These are phyloP conservation scores for Parelbella ahira DNA, from an alignment of 2,888 invertebrate genomes.

Conservation along the genomic window DNA sequence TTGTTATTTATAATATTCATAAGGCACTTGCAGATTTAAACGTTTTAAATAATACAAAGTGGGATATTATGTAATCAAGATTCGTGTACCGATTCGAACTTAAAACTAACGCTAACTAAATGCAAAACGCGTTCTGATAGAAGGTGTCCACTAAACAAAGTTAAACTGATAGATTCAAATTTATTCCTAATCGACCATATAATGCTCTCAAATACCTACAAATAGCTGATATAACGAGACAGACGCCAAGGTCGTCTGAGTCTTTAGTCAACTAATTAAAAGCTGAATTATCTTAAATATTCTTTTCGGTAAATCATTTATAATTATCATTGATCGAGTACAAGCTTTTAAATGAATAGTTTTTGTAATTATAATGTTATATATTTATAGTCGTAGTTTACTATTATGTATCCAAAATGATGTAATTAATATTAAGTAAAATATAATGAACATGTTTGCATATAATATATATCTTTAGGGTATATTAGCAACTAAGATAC, in stretches of 20 bases:
- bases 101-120: slow-evolving; percentile 6
- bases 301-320: slow-evolving; percentile 8
- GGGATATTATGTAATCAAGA: slow-evolving; percentile 11
- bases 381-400: no score
- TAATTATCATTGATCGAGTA: not conserved
- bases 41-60: no score
- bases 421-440: no score
- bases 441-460: no score
- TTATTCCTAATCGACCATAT: slow-evolving; percentile 35
- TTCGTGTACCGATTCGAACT: slow-evolving; percentile 3
- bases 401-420: no score
- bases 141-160: slow-evolving; percentile 30
- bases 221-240: slow-evolving; percentile 27
- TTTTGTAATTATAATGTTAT: no score
- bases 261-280: slow-evolving; percentile 22
- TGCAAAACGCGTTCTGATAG: slow-evolving; percentile 30
- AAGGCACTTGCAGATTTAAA: no score
- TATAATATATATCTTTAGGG: no score
- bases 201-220: slow-evolving; percentile 33
- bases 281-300: slow-evolving; percentile 11
- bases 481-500: no score
- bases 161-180: slow-evolving; percentile 36
- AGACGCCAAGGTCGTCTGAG: slow-evolving; percentile 33
- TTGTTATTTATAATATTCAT: not conserved
- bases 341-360: slow-evolving; percentile 1